A percentile compares a stretch with the other conserved stretches of the same genome.
These are phyloP conservation scores for Dexiosoma caninum DNA, from an alignment of 2,888 invertebrate genomes.

Conservation along the genomic window DNA sequence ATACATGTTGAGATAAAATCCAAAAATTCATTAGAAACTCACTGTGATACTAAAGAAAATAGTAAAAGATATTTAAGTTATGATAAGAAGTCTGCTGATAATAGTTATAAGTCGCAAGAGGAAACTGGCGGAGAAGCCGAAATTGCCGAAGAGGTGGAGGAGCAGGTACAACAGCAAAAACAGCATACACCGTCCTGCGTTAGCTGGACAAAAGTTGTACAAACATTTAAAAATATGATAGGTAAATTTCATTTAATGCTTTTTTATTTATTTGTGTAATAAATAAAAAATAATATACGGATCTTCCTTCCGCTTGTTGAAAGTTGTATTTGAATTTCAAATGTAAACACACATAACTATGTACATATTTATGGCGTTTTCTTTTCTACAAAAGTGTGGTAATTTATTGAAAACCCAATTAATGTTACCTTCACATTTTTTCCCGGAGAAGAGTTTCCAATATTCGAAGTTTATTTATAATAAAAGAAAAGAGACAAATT, in stretches of 20 bases:
- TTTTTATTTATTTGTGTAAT: neutral
- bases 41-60: slow-evolving; percentile 64
- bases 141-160: slow-evolving; percentile 40
- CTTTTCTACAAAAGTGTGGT: no score
- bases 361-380: no score
- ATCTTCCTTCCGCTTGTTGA: no score
- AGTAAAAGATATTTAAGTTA: slow-evolving; percentile 59
- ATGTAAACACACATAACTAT: no score
- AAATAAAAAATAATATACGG: no score
- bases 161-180: slow-evolving; percentile 31
- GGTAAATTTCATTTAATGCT: slow-evolving; percentile 68
- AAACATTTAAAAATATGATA: slow-evolving; percentile 74
- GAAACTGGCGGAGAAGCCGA: slow-evolving; percentile 24
- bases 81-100: slow-evolving; percentile 57
- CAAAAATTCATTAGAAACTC: slow-evolving; percentile 60
- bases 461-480: no score
- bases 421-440: no score
- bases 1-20: slow-evolving; percentile 38
- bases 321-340: no score
- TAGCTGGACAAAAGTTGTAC: slow-evolving; percentile 76
- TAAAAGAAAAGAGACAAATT: no score
- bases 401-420: no score
- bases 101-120: slow-evolving; percentile 44
- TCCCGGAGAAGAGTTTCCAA: no score
- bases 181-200: slow-evolving; percentile 73